These are phyloP conservation scores for Xylophagus ater DNA, from an alignment of 2,888 invertebrate species.

Conservation along the genomic window DNA sequence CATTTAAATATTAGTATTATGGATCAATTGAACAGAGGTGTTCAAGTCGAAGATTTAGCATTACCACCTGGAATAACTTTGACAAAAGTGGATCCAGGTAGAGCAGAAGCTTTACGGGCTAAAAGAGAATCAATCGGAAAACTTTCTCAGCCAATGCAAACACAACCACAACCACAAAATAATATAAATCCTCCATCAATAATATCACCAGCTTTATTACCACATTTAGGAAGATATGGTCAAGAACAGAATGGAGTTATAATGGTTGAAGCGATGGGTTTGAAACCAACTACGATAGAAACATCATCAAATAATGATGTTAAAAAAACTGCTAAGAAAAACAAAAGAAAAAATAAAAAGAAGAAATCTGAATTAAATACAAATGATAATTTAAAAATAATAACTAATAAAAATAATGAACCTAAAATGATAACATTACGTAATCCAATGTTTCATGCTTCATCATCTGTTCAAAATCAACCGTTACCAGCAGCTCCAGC, in stretches of 20 bases:
- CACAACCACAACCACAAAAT: slow-evolving; percentile 5
- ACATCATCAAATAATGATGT: neutral
- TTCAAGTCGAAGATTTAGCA: slow-evolving; percentile 49
- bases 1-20: slow-evolving; percentile 35
- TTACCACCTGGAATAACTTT: slow-evolving; percentile 73
- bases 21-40: slow-evolving; percentile 39
- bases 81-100: slow-evolving; percentile 53
- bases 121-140: slow-evolving; percentile 37
- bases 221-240: slow-evolving; percentile 17
- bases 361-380: slow-evolving; percentile 18
- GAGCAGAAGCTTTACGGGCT: slow-evolving; percentile 33
- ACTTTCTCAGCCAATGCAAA: slow-evolving; percentile 18
- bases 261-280: slow-evolving; percentile 34
- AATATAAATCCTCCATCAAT: slow-evolving; percentile 1
- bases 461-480: slow-evolving; percentile 25
- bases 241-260: slow-evolving; percentile 32
- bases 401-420: slow-evolving; percentile 32
- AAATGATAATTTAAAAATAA: slow-evolving; percentile 16
- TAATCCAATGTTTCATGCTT: slow-evolving; percentile 59
- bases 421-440: slow-evolving; percentile 64
- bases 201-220: slow-evolving; percentile 6
- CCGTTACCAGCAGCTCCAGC: slow-evolving; percentile 41
- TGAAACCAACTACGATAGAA: slow-evolving; percentile 22
- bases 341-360: slow-evolving; percentile 32
- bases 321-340: slow-evolving; percentile 26